A percentile compares a stretch with the other conserved stretches of the same genome.
Conservation (phyloP, 2,888 invertebrate genomes). For the Clostera curtula region DNA sequence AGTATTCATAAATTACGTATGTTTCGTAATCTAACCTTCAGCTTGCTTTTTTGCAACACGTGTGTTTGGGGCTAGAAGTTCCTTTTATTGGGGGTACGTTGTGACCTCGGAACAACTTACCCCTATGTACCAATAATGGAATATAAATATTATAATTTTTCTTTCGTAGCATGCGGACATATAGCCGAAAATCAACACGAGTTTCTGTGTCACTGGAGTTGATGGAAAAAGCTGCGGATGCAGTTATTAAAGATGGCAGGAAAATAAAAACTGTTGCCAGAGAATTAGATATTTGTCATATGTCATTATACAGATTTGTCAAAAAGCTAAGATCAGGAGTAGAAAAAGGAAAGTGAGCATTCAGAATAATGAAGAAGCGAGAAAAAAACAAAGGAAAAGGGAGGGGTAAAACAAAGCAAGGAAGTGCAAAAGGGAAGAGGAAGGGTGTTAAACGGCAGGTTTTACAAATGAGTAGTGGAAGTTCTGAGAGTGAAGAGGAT, state of each 20-base stretch:
- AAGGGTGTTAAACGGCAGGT: no score
- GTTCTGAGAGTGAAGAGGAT: no score
- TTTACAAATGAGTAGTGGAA: no score
- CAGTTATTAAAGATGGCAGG: slow-evolving; percentile 2
- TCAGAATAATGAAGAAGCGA: no score
- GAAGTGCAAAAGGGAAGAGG: no score
- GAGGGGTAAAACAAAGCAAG: no score
- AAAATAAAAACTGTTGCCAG: slow-evolving; percentile 1
- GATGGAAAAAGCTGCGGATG: slow-evolving; percentile 2
- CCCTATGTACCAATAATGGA: not conserved
- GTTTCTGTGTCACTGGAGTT: not conserved
- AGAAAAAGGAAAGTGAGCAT: no score
- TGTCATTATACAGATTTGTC: slow-evolving; percentile 4
- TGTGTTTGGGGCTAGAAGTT: not conserved
- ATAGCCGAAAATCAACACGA: slow-evolving; percentile 1
- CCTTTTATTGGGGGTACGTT: not conserved
- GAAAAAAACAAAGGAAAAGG: no score
- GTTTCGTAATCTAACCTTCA: no score
- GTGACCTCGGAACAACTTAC: slow-evolving; percentile 4
- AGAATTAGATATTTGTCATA: slow-evolving; percentile 6
- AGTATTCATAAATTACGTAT: no score
- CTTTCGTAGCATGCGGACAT: slow-evolving; percentile 1
- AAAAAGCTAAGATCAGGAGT: slow-evolving; percentile 3
- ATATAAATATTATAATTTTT: not conserved
- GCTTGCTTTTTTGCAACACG: no score